Percentiles rank a stretch among this genome's conserved stretches.
Conservation (phyloP, 2,888 invertebrate genomes). For the Marasmarcha lunaedactyla region DNA sequence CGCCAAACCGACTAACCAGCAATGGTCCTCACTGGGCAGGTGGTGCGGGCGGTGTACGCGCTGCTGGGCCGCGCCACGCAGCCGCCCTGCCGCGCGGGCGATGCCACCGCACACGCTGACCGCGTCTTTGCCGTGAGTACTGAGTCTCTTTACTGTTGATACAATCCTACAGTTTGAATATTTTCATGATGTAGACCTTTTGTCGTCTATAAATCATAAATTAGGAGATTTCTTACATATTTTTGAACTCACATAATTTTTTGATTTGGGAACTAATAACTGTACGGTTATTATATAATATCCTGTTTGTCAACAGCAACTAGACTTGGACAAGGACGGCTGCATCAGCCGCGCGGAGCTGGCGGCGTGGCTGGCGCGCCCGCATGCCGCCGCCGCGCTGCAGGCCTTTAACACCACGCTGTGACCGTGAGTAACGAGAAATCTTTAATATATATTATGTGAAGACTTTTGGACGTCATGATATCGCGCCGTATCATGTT, state of each 20-base stretch:
- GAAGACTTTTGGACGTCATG: too few species aligned
- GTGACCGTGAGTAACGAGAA: conserved; percentile 54
- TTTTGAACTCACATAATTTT: too few species aligned
- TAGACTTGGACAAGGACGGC: conserved; percentile 84
- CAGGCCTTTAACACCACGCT: conserved; percentile 81
- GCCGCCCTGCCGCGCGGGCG: conserved; percentile 77
- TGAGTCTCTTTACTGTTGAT: not conserved
- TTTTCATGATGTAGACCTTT: too few species aligned
- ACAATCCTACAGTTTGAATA: too few species aligned
- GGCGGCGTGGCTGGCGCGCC: conserved; percentile 80
- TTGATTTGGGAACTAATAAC: too few species aligned
- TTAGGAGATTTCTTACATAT: too few species aligned
- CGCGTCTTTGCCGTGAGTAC: conserved; percentile 83
- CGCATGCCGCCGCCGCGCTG: conserved; percentile 77
- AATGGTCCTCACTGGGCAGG: too few species aligned
- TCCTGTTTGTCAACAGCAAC: conserved; percentile 63
- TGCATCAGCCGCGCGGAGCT: conserved; percentile 85
- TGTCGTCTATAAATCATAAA: not conserved
- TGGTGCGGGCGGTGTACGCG: conserved; percentile 86
- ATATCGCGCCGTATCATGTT: too few species aligned
- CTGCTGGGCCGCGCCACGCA: conserved; percentile 85
- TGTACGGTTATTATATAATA: too few species aligned
- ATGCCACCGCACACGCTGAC: conserved; percentile 87
- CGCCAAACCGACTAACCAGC: too few species aligned
- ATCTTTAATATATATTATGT: too few species aligned